Base-by-base conservation (phyloP, 2,797 vertebrate genomes). In the Sardinella longiceps region DNA sequence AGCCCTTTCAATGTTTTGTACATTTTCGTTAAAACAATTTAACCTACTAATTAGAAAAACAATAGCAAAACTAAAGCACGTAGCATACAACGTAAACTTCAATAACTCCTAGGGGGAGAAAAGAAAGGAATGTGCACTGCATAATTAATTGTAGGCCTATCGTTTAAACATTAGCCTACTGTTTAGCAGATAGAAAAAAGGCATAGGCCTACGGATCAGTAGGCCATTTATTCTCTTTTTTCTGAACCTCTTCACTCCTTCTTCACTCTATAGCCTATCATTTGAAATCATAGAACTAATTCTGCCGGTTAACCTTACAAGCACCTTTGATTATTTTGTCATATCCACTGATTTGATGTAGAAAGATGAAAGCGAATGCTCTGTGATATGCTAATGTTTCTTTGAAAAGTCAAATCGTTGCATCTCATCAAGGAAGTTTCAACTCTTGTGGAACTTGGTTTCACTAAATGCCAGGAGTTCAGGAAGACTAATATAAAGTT, bases 351-450 rank as follows among this genome's bases (percentile, higher is more conserved):
- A 77, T 43, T 74, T 43, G 28, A 77, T 77, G 33, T 39, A 23
- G 37, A 43, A 15, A 43, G 70, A 77, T 77, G 70, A 77, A 77
- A 77, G 70, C 14, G 30, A 33, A 43, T 77, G n/a, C 43, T 39
- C 33, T 77, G 37, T 43, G 70, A 77, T 77, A 43, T 43, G 70
- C 33, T 77, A 77, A 77, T 39, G 20, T 5, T 20, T 2, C 18
- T 4, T 37, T 43, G 70, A 77, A 77, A 12, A 33, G 25, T 66
- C 11, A 39, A 18, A 18, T 23, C 70, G 18, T 10, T 20, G 20
- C 5, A 20, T 5, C 37, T 77, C 39, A 77, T 77, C 70, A 77
- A 77, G 39, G 70, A 77, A 20, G 70, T 77, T 77, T 77, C 70
- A 77, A 7, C 18, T 1, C 33, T 77, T 9, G 15, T 14, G 14